Evolutionary conservation across 2,797 vertebrate species (phyloP).

Genomic region (Rhabdophis nuchalis): DNA sequence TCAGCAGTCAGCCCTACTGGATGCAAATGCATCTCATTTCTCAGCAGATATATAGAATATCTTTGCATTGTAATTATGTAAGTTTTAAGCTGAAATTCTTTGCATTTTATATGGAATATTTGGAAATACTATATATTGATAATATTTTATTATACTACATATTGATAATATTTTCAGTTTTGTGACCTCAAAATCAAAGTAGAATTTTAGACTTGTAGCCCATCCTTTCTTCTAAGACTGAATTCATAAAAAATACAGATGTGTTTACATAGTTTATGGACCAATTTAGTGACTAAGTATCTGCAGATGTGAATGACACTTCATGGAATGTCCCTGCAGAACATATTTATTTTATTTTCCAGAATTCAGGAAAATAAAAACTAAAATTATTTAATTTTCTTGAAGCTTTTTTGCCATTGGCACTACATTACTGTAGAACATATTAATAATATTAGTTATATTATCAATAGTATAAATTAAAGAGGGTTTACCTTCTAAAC

Average conservation of each 20-base stretch:
- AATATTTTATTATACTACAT: not conserved
- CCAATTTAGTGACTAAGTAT: not conserved
- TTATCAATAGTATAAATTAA: not conserved
- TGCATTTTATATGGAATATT: not conserved
- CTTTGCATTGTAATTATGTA: not conserved
- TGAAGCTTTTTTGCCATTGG: not conserved
- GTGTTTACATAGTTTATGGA: not conserved
- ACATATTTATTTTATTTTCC: not conserved
- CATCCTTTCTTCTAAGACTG: not conserved
- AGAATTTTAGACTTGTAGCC: not conserved
- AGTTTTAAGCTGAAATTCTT: not conserved
- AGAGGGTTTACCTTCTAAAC: not conserved
- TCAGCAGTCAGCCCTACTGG: not conserved
- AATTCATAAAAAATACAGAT: not conserved
- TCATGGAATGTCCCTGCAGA: not conserved
- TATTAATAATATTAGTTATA: not conserved
- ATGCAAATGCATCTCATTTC: not conserved
- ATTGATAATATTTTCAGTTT: not conserved
- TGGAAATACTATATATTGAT: not conserved
- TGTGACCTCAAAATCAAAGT: not conserved
- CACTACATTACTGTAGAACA: not conserved
- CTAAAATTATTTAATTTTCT: not conserved
- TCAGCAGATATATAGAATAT: not conserved
- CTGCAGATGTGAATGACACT: not conserved
- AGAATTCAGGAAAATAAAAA: not conserved